A percentile compares a stretch with the other conserved stretches of the same genome.
phyloP scores from a whole-genome alignment of 2,113 vertebrate species.

The Pelodiscus sinensis region DNA sequence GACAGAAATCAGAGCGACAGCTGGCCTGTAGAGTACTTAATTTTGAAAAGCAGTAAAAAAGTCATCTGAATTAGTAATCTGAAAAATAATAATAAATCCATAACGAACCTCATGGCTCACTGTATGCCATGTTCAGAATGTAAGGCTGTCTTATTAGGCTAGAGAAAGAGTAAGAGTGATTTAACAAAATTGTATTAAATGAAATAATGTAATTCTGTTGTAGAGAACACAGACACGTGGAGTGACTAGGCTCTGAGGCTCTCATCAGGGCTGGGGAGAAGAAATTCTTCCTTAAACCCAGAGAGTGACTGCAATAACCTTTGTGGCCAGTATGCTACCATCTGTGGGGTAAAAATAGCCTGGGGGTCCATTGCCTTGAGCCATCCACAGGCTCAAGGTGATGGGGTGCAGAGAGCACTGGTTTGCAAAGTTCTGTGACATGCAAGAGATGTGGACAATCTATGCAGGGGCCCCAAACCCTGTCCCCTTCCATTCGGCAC shows the following conservation, averaged over 20 bases:
- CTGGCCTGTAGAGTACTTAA: background rate
- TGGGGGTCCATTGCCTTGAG: background rate
- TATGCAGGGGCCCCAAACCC: background rate
- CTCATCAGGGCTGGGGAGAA: conserved; percentile 26
- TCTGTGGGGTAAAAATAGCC: conserved; percentile 24
- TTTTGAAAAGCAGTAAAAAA: background rate
- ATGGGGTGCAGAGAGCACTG: background rate
- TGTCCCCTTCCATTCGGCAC: background rate
- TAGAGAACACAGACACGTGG: background rate
- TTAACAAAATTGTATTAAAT: background rate
- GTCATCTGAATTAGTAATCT: background rate
- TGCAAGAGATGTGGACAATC: background rate
- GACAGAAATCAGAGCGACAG: background rate
- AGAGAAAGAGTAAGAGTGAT: background rate
- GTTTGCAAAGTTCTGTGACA: background rate
- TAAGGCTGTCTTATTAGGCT: background rate
- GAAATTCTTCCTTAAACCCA: conserved; percentile 21
- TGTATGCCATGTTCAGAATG: background rate
- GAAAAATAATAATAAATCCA: background rate
- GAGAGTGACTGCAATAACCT: background rate
- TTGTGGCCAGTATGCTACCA: background rate
- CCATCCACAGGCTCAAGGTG: background rate
- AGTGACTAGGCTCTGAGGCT: background rate
- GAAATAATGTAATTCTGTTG: background rate
- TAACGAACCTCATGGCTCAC: background rate